Evolutionary conservation across 2,888 invertebrate species (phyloP), one percentile per base, ranked within the genome.

Genomic region (Dolomedes plantarius): DNA sequence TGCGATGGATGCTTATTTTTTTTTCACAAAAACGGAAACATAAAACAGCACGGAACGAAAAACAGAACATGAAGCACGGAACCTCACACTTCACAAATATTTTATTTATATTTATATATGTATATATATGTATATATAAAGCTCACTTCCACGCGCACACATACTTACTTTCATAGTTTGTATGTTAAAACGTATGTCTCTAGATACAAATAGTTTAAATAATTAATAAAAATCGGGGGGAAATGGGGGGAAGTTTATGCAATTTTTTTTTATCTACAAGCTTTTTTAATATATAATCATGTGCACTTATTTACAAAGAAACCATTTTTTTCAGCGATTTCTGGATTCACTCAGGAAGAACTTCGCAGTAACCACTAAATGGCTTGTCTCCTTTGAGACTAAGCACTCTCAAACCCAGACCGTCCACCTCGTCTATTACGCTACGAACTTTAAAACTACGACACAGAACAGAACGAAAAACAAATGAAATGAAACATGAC

Each of bases 241-340:
- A 67, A 19, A 65, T 29, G 65, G 46, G 67, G n/a, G 36, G 19
- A 73, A 39, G 19, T 56, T 77, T 64, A 76, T 76, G 83, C 73
- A 74, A 28, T 85, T n/a, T n/a, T n/a, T n/a, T n/a, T n/a, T n/a
- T n/a, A 85, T 85, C 85, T 85, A 85, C 85, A 85, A 85, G 85
- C 85, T 56, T 56, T 23, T 56, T 1, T 56, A n/a, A n/a, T 23
- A 5, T 23, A 27, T 85, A 74, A 78, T 73, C 78, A 74, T 62
- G 64, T 85, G 78, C 76, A 56, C n/a, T 46, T 82, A 76, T 76
- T 46, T 83, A 83, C 76, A 76, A 31, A 41, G 11, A 31, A 72
- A 69, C 56, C 31, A 39, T 29, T 46, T 27, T 19, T 39, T 29
- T 39, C 2, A n/a, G 5, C 11, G 31, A 65, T 29, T 32, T 64